Evolutionary conservation across 2,113 vertebrate species (phyloP).

Genomic region (Oncorhynchus gorbuscha): DNA sequence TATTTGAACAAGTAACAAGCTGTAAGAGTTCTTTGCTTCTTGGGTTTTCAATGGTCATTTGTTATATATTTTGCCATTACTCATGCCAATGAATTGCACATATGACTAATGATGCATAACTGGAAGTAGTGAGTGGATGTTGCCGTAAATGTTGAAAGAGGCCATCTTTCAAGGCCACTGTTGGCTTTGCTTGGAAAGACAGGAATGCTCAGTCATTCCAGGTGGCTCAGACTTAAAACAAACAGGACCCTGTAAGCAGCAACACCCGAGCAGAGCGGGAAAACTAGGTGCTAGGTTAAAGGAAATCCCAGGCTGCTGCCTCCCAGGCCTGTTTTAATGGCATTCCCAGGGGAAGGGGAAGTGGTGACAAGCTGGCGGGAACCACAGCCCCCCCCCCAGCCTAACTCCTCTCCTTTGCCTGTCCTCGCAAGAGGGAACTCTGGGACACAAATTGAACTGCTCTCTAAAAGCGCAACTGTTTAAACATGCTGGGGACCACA

Average conservation of each 20-base stretch:
- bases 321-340: conserved; percentile 40
- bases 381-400: conserved; percentile 46
- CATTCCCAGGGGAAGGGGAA: conserved; percentile 50
- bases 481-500: conserved; percentile 52
- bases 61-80: conserved; percentile 15
- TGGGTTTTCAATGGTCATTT: not conserved
- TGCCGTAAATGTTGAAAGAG: not conserved
- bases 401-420: not conserved
- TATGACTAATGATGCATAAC: conserved; percentile 37
- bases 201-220: conserved; percentile 6
- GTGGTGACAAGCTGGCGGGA: conserved; percentile 42
- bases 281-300: too few relatives aligned
- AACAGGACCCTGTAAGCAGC: conserved; percentile 5
- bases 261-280: not conserved
- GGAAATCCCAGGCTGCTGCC: too few relatives aligned
- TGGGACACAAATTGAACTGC: conserved; percentile 30
- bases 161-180: conserved; percentile 11
- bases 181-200: conserved; percentile 23
- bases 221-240: conserved; percentile 26
- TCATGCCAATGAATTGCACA: conserved; percentile 12
- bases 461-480: conserved; percentile 51
- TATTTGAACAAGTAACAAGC: not conserved
- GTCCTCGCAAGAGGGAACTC: conserved; percentile 3
- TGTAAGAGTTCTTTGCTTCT: not conserved
- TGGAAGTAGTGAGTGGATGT: conserved; percentile 24